Evolutionary conservation across 2,888 invertebrate genomes (phyloP).

Genomic region (Mimas tiliae): DNA sequence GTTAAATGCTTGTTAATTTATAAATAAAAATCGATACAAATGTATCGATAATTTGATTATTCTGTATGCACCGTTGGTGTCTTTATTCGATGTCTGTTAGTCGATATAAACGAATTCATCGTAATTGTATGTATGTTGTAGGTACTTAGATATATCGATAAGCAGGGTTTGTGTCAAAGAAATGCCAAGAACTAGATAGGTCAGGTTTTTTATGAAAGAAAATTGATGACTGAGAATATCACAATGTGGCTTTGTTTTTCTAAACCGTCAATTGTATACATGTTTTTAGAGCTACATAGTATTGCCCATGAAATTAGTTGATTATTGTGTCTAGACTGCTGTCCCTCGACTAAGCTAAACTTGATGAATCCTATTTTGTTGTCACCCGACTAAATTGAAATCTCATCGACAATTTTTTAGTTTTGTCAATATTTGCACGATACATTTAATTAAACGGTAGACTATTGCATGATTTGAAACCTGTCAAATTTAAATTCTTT

Average conservation of each 20-base stretch:
- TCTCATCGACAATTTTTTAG: too few relatives aligned
- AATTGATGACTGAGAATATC: not conserved
- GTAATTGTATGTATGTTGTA: not conserved
- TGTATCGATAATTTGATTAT: conserved; percentile 14
- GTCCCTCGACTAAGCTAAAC: too few relatives aligned
- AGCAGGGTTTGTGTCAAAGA: conserved; percentile 16
- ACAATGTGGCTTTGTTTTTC: not conserved
- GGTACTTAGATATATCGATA: conserved; percentile 6
- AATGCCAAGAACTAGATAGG: too few relatives aligned
- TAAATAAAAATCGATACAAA: not conserved
- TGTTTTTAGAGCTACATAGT: not conserved
- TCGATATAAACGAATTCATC: not conserved
- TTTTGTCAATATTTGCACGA: too few relatives aligned
- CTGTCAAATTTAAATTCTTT: too few relatives aligned
- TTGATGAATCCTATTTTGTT: too few relatives aligned
- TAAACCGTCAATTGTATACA: not conserved
- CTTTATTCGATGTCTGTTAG: conserved; percentile 15
- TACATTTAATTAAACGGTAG: too few relatives aligned
- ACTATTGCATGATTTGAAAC: too few relatives aligned
- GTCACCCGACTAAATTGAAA: too few relatives aligned
- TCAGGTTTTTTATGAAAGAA: too few relatives aligned
- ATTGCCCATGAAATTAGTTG: too few relatives aligned
- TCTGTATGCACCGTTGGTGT: conserved; percentile 12
- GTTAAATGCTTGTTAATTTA: not conserved
- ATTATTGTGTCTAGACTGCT: too few relatives aligned